phyloP scores from a whole-genome alignment of 2,113 vertebrate genomes.

The Nothocercus nigrocapillus region DNA sequence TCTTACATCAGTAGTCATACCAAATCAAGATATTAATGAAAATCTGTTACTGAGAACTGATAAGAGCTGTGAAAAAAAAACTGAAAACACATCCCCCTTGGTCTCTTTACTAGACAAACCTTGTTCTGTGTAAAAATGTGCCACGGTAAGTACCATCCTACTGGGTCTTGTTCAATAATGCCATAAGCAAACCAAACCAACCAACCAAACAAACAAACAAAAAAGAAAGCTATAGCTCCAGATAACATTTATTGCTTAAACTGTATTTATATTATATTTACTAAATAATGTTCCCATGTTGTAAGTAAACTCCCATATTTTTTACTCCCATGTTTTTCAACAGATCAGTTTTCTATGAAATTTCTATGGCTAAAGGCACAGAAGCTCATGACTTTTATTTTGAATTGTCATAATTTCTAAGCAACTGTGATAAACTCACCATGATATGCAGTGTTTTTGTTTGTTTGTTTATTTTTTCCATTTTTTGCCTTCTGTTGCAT shows the following conservation, averaged over 20 bases:
- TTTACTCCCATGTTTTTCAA: neutral
- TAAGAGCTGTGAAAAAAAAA: neutral
- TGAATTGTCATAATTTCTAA: neutral
- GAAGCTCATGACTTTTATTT: neutral
- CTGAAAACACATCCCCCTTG: neutral
- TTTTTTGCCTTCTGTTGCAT: neutral
- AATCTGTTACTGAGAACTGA: neutral
- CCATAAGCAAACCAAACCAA: neutral
- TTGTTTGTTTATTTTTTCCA: neutral
- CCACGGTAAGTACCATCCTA: neutral
- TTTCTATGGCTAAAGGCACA: neutral
- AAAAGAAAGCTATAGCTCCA: neutral
- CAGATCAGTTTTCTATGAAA: neutral
- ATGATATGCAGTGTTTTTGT: neutral
- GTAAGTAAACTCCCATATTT: neutral
- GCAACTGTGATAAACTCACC: neutral
- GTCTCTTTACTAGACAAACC: neutral
- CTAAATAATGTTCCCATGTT: neutral
- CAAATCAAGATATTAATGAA: constrained; percentile 40
- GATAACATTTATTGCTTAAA: neutral
- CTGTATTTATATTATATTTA: neutral
- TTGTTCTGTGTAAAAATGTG: neutral
- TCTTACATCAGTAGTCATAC: neutral
- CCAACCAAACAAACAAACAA: neutral
- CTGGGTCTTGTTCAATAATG: neutral